Conservation (phyloP, 2,888 invertebrate species). For the Icerya purchasi region DNA sequence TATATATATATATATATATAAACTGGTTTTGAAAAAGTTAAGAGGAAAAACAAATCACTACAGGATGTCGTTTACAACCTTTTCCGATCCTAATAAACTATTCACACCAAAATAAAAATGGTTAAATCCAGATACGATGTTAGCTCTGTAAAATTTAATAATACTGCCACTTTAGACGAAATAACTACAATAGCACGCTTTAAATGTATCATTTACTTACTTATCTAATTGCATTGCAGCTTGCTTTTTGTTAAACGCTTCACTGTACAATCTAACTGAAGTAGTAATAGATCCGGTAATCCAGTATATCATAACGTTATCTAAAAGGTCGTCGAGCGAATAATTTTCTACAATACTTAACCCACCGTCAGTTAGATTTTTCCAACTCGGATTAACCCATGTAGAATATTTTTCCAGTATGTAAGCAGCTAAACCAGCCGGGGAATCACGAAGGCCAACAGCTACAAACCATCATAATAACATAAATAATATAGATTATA, state of each 20-base stretch:
- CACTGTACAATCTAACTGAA: conserved; percentile 51
- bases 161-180: too few species aligned
- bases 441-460: conserved; percentile 46
- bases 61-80: too few species aligned
- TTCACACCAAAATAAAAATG: too few species aligned
- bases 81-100: too few species aligned
- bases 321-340: conserved; percentile 45
- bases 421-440: conserved; percentile 69
- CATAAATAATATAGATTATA: conserved; percentile 1
- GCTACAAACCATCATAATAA: conserved; percentile 28
- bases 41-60: too few species aligned
- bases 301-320: conserved; percentile 71
- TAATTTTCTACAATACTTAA: conserved; percentile 32
- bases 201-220: too few species aligned
- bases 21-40: too few species aligned
- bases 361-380: conserved; percentile 38
- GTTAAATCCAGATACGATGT: too few species aligned
- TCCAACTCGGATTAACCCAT: conserved; percentile 38
- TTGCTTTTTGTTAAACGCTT: conserved; percentile 26
- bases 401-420: conserved; percentile 72
- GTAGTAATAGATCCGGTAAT: conserved; percentile 46
- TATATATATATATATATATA: too few species aligned
- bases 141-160: too few species aligned
- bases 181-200: too few species aligned
- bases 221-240: conserved; percentile 1